Evolutionary conservation across 2,888 invertebrate species (phyloP).

Genomic region (Pediacus dermestoides): DNA sequence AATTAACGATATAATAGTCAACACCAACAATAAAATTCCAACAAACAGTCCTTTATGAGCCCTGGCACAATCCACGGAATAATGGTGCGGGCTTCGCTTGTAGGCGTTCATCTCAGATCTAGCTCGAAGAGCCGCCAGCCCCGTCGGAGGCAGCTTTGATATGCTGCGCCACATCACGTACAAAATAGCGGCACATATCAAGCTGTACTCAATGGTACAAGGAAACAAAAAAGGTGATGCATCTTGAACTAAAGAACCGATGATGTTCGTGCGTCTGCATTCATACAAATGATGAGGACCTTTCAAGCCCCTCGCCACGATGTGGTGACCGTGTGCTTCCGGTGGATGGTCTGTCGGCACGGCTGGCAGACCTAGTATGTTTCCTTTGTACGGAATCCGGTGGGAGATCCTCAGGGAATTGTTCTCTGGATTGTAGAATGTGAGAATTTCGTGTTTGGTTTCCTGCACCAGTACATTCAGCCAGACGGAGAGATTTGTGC

Average conservation of each 20-base stretch:
- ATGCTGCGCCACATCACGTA: constrained; percentile 97
- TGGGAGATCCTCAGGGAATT: constrained; percentile 76
- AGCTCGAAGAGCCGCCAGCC: constrained; percentile 26
- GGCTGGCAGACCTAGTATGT: constrained; percentile 40
- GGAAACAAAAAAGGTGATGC: constrained; percentile 76
- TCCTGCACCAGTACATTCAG: constrained; percentile 90
- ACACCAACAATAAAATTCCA: constrained; percentile 72
- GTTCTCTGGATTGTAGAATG: constrained; percentile 86
- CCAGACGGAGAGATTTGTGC: constrained; percentile 97
- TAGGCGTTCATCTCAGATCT: constrained; percentile 56
- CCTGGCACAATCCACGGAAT: constrained; percentile 89
- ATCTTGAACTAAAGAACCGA: constrained; percentile 65
- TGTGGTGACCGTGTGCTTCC: constrained; percentile 54
- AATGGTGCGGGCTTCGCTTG: constrained; percentile 83
- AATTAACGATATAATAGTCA: constrained; percentile 77
- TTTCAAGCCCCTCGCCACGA: constrained; percentile 74
- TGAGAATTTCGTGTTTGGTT: constrained; percentile 91
- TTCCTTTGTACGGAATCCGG: constrained; percentile 60
- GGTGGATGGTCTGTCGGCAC: constrained; percentile 42
- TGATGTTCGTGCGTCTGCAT: constrained; percentile 83
- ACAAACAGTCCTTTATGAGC: constrained; percentile 92
- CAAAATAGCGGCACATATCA: constrained; percentile 93
- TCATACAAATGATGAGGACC: constrained; percentile 87
- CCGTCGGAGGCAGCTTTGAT: constrained; percentile 56
- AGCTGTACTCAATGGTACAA: constrained; percentile 91